A percentile compares a stretch with the other conserved stretches of the same genome.
Evolutionary conservation across 1,140 invertebrate genomes (phyloP).

Genomic region (Drosophila cardini): DNA sequence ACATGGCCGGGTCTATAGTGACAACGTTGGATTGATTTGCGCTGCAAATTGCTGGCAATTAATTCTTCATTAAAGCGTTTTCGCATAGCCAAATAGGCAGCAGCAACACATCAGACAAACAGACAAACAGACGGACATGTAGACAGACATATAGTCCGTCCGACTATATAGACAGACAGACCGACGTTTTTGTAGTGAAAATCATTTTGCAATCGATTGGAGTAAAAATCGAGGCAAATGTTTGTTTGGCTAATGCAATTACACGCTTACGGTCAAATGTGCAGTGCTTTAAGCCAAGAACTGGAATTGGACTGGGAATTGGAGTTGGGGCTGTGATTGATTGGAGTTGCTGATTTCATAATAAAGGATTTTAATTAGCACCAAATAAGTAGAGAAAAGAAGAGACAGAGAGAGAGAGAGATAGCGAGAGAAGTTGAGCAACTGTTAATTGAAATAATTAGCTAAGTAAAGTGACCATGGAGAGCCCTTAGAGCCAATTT

Average conservation of each 20-base stretch:
- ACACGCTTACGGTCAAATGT: constrained; percentile 79
- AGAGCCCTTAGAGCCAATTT: constrained; percentile 2
- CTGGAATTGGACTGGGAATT: not conserved
- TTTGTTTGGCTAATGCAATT: constrained; percentile 73
- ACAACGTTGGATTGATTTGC: constrained; percentile 81
- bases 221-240: constrained; percentile 39
- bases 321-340: constrained; percentile 13
- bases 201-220: constrained; percentile 61
- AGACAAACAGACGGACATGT: constrained; percentile 5
- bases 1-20: constrained; percentile 45
- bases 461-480: too few relatives aligned
- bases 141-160: not conserved
- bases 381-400: constrained; percentile 60
- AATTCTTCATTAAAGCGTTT: constrained; percentile 84
- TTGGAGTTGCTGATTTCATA: constrained; percentile 71
- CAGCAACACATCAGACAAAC: constrained; percentile 12
- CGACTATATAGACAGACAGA: not conserved
- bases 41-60: constrained; percentile 83
- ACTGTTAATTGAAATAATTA: constrained; percentile 17
- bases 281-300: constrained; percentile 43
- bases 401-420: too few relatives aligned
- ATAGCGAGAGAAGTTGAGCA: not conserved
- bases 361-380: constrained; percentile 82
- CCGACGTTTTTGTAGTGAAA: constrained; percentile 64
- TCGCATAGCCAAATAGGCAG: constrained; percentile 75